Evolutionary conservation across 2,113 vertebrate genomes (phyloP).

Genomic region (Ibidorhyncha struthersii): DNA sequence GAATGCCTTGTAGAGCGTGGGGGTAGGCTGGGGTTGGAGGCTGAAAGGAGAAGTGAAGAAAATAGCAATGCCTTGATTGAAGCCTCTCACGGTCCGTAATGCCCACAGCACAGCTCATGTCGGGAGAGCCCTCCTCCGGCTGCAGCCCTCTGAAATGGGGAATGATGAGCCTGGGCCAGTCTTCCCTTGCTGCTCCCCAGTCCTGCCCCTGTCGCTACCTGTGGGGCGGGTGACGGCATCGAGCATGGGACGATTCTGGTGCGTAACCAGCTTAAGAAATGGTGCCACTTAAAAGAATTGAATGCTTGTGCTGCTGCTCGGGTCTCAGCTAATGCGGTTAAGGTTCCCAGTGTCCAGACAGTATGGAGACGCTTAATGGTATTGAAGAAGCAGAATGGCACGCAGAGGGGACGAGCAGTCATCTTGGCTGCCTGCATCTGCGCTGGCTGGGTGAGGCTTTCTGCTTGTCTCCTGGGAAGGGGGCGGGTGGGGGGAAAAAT

Average conservation of each 20-base stretch:
- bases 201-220: neutral
- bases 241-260: neutral
- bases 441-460: neutral
- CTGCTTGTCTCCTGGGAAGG: neutral
- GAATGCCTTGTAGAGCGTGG: neutral
- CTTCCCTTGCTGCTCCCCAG: neutral
- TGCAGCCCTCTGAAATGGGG: neutral
- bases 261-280: neutral
- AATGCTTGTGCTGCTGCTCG: constrained; percentile 33
- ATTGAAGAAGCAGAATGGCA: constrained; percentile 47
- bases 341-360: constrained; percentile 65
- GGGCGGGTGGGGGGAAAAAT: neutral
- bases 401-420: neutral
- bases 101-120: rapidly evolving
- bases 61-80: neutral
- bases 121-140: rapidly evolving
- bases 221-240: neutral
- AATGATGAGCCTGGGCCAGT: neutral
- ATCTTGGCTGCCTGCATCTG: constrained; percentile 16
- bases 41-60: neutral
- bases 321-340: constrained; percentile 61
- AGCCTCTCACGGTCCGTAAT: neutral
- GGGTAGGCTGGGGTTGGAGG: neutral
- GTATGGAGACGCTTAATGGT: constrained; percentile 69
- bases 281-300: constrained; percentile 59